phyloP scores from a whole-genome alignment of 2,888 invertebrate species.

The Pyrgus malvae region DNA sequence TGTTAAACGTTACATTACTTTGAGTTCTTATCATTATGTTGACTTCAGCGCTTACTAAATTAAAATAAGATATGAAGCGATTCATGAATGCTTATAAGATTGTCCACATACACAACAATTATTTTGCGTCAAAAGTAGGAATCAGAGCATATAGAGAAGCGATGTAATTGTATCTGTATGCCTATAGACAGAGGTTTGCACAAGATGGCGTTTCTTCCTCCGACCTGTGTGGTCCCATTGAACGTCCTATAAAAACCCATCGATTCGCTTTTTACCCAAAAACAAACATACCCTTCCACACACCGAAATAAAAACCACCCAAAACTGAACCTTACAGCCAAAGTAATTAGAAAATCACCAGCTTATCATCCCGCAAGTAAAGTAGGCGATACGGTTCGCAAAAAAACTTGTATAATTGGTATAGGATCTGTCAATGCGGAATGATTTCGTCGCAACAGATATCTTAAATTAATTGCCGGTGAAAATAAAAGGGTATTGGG shows the following conservation, averaged over 20 bases:
- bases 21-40: too few relatives aligned
- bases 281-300: constrained; percentile 39
- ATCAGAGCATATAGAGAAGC: too few relatives aligned
- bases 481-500: constrained; percentile 51
- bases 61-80: too few relatives aligned
- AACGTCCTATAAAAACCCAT: constrained; percentile 57
- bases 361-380: constrained; percentile 5
- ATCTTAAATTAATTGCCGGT: constrained; percentile 62
- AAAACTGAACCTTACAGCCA: constrained; percentile 43
- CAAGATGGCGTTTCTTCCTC: constrained; percentile 31
- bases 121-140: too few relatives aligned
- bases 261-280: constrained; percentile 61
- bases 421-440: constrained; percentile 67
- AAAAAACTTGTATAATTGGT: constrained; percentile 53
- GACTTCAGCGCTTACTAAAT: too few relatives aligned
- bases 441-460: constrained; percentile 71
- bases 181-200: constrained; percentile 4
- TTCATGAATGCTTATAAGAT: too few relatives aligned
- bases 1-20: too few relatives aligned
- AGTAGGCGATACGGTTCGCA: constrained; percentile 28
- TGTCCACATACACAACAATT: too few relatives aligned
- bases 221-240: constrained; percentile 67
- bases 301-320: constrained; percentile 26
- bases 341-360: constrained; percentile 32
- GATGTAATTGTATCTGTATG: neutral